Conservation (phyloP, 2,113 vertebrate species). For the Brachypteracias leptosomus region DNA sequence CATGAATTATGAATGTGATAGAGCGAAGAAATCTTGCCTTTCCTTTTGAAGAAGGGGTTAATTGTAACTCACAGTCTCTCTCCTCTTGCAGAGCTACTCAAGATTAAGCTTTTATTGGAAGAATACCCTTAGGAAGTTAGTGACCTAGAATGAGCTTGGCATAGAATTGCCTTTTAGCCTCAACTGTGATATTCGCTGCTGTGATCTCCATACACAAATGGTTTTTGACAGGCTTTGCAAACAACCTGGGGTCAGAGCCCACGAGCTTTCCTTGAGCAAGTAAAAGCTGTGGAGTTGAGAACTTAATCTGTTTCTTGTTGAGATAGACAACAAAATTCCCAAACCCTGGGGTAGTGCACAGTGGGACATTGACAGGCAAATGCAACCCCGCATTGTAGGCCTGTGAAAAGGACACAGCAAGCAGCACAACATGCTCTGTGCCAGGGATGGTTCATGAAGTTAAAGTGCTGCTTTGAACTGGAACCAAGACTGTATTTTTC, state of each 20-base stretch:
- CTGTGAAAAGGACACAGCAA: background rate
- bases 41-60: constrained; percentile 30
- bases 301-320: background rate
- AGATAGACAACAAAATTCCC: background rate
- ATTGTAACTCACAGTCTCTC: background rate
- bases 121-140: constrained; percentile 59
- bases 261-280: background rate
- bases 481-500: background rate
- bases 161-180: constrained; percentile 51
- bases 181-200: background rate
- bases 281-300: background rate
- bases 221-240: constrained; percentile 48
- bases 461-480: background rate
- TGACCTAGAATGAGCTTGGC: constrained; percentile 62
- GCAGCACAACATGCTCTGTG: background rate
- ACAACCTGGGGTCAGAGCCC: constrained; percentile 11
- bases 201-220: background rate
- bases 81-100: background rate
- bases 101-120: constrained; percentile 61
- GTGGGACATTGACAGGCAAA: background rate
- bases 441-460: background rate
- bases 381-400: background rate
- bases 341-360: background rate
- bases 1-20: background rate
- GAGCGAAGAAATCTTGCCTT: background rate